Conservation (phyloP, 2,113 vertebrate genomes). For the Pterophyllum scalare region DNA sequence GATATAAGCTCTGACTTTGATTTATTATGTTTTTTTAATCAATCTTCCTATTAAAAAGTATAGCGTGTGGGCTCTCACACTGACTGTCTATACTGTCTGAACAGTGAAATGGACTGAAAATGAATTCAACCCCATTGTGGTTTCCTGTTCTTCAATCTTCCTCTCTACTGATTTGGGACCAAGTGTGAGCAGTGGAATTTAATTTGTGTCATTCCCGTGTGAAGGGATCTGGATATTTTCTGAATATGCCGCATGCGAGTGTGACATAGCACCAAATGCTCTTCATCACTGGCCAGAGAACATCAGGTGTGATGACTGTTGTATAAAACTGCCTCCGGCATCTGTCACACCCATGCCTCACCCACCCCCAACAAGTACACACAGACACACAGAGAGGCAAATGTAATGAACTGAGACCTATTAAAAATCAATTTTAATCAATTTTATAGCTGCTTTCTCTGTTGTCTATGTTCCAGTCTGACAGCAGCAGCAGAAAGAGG, state of each 20-base stretch:
- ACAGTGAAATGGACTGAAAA: background rate
- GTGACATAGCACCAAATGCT: background rate
- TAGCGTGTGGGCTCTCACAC: background rate
- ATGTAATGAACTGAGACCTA: slow-evolving; percentile 71
- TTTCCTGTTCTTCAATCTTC: slow-evolving; percentile 46
- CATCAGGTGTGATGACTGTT: slow-evolving; percentile 27
- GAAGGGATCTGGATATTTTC: background rate
- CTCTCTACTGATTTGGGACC: slow-evolving; percentile 54
- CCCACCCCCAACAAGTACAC: slow-evolving; percentile 1
- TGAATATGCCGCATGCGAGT: background rate
- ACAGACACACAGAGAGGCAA: slow-evolving; percentile 1
- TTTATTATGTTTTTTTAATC: background rate
- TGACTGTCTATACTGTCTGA: background rate
- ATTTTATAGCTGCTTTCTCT: slow-evolving; percentile 66
- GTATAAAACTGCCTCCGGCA: slow-evolving; percentile 1
- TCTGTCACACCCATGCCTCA: background rate
- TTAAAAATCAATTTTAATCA: slow-evolving; percentile 71
- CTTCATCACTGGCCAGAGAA: background rate
- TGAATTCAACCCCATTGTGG: slow-evolving; percentile 7
- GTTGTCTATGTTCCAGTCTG: slow-evolving; percentile 67
- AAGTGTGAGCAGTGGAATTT: slow-evolving; percentile 50
- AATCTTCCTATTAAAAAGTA: background rate
- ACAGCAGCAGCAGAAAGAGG: slow-evolving; percentile 45
- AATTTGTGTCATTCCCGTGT: slow-evolving; percentile 34
- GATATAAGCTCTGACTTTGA: background rate